Conservation (phyloP, 1,140 invertebrate species). For the Globodera ellingtonae region DNA sequence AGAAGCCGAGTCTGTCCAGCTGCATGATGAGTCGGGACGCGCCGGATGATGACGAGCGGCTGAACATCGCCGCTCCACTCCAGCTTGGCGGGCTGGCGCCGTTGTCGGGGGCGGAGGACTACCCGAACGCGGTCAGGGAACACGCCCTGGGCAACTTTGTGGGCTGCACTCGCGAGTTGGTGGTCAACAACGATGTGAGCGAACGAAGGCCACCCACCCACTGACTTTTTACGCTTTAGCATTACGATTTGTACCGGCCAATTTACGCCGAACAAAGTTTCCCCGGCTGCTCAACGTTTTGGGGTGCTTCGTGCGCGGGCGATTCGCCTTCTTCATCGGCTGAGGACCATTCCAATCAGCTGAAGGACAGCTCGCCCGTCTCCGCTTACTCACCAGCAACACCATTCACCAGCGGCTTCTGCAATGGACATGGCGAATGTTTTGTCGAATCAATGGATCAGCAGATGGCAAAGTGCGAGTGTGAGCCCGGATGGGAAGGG, state of each 20-base stretch:
- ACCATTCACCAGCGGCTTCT: constrained; percentile 3
- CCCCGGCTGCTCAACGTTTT: constrained; percentile 48
- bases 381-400: background rate
- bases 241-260: constrained; percentile 59
- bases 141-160: constrained; percentile 40
- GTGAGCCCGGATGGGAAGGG: constrained; percentile 58
- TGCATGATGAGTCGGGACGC: constrained; percentile 29
- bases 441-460: constrained; percentile 49
- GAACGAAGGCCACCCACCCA: background rate
- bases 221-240: constrained; percentile 41
- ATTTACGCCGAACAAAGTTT: constrained; percentile 46
- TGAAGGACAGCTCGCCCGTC: background rate
- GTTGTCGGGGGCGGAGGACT: constrained; percentile 30
- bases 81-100: constrained; percentile 57
- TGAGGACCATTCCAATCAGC: background rate
- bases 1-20: constrained; percentile 17
- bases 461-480: constrained; percentile 54
- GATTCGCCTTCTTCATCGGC: constrained; percentile 7
- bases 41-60: constrained; percentile 62
- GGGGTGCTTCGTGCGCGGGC: constrained; percentile 52
- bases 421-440: constrained; percentile 56
- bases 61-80: constrained; percentile 60
- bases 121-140: constrained; percentile 40
- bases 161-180: constrained; percentile 61
- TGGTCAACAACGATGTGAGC: constrained; percentile 56